These are phyloP conservation scores for Diarsia rubi DNA, from an alignment of 2,888 invertebrate genomes.

Conservation along the genomic window DNA sequence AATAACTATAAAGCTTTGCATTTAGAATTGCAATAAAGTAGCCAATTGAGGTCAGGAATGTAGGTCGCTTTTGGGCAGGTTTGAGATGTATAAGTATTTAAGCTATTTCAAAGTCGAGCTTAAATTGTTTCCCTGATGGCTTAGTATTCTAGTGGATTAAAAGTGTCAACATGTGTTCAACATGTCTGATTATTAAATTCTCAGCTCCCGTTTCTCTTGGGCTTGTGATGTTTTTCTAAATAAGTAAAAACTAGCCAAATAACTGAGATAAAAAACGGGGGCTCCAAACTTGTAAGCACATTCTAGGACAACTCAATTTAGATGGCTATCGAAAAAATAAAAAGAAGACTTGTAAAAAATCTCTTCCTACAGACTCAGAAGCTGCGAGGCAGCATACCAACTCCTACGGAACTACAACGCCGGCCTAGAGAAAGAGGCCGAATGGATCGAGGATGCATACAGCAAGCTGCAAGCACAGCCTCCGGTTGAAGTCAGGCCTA, in stretches of 20 bases:
- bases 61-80: neutral
- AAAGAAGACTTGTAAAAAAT: neutral
- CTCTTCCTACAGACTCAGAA: conserved; percentile 92
- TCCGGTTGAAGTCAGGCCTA: conserved; percentile 93
- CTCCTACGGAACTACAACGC: conserved; percentile 97
- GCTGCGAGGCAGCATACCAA: conserved; percentile 97
- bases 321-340: neutral
- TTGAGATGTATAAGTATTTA: neutral
- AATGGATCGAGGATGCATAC: conserved; percentile 97
- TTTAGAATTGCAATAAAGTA: neutral
- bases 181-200: neutral
- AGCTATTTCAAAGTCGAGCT: neutral
- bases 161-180: neutral
- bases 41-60: neutral
- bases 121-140: neutral
- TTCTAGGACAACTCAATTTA: neutral
- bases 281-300: neutral
- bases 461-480: conserved; percentile 94
- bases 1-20: neutral
- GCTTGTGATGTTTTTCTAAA: neutral
- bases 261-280: neutral
- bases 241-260: neutral
- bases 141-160: neutral
- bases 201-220: neutral
- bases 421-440: conserved; percentile 96